Base-by-base conservation (phyloP, 2,113 vertebrate genomes). In the Mola mola region DNA sequence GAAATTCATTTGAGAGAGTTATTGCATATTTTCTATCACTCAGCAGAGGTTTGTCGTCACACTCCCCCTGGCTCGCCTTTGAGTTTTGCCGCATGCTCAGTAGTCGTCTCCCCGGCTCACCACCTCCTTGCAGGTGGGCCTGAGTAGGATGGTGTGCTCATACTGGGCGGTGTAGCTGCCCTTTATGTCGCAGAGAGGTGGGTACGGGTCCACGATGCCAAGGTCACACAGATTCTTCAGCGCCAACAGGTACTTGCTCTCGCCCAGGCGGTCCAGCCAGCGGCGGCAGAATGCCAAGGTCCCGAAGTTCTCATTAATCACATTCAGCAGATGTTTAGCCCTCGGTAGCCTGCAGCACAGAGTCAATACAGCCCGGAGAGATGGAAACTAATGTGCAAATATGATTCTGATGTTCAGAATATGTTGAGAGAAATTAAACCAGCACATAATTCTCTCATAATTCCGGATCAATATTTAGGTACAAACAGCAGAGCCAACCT, bases 81-180 rank as follows among this genome's bases (percentile, higher is more conserved):
- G 10, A 26, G 6, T 38, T 26, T 20, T 22, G 33, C 10, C 2
- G 52, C 79, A 60, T 72, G 75, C 79, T 93, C 90, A 98, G 90
- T 98, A 98, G 93, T 99, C 98, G 5, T 96, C 95, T 28, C 97
- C 98, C 73, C 98, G 93, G 92, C 98, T 98, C 89, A 99, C 98
- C 66, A 99, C 96, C 93, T 99, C 98, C 91, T 99, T 99, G 92
- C 96, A 99, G 9, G 95, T 98, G 66, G 97, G 98, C 91, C 96
- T 93, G 87, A 99, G 85, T 70, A 99, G 91, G 79, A 99, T 98
- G 65, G 98, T 99, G 78, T 99, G 98, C 92, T 99, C 98, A 50
- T 98, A 99, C 92, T 99, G 98, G 22, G 96, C 98, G 0, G 98
- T 99, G 83, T 99, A 99, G 1, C 96, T 98, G 87, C 98, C 98